phyloP scores from a whole-genome alignment of 2,113 vertebrate genomes.

The Neolamprologus fasciatus region DNA sequence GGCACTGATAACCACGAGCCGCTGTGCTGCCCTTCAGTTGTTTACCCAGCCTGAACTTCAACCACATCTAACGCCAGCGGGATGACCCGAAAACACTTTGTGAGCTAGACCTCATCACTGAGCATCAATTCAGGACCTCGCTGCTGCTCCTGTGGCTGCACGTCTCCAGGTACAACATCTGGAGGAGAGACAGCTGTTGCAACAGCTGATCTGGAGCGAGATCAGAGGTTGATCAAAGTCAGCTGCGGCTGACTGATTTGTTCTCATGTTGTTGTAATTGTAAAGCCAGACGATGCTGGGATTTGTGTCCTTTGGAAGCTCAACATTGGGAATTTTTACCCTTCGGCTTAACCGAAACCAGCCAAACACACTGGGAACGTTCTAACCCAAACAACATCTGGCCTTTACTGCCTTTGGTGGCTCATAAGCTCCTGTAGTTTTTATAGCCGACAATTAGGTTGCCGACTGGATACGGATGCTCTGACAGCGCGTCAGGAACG shows the following conservation, averaged over 20 bases:
- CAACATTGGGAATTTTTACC: neutral
- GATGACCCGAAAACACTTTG: neutral
- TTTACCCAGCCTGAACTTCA: neutral
- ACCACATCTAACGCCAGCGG: neutral
- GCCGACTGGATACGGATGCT: neutral
- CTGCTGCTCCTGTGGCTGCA: neutral
- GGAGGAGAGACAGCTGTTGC: neutral
- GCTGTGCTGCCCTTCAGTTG: neutral
- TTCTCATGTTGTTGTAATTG: neutral
- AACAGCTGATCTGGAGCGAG: neutral
- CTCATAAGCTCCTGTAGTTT: neutral
- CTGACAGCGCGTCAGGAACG: neutral
- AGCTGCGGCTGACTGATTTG: neutral
- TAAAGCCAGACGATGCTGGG: neutral
- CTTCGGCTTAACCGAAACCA: neutral
- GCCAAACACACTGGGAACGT: neutral
- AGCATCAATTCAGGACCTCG: neutral
- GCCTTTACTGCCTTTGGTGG: neutral
- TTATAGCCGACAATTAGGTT: neutral
- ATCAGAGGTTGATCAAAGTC: neutral
- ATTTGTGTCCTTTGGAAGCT: neutral
- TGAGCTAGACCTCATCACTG: neutral
- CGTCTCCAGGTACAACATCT: neutral
- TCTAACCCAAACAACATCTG: neutral
- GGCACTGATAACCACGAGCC: neutral